Conservation (phyloP, 2,888 invertebrate genomes). For the Zeuzera pyrina region DNA sequence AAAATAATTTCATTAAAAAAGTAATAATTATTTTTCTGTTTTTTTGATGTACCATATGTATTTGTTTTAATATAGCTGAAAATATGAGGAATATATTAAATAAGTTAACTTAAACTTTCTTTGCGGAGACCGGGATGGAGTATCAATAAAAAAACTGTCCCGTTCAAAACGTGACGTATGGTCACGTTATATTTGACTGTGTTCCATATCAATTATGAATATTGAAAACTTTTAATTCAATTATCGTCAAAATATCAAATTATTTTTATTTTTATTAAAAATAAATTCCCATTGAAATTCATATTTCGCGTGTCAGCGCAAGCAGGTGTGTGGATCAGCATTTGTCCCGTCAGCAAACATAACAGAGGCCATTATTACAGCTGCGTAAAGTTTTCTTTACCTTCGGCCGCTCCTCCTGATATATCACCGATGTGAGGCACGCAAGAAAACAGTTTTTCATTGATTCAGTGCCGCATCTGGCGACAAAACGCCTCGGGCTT, state of each 20-base stretch:
- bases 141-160: too few relatives aligned
- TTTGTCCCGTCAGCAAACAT: constrained; percentile 54
- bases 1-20: too few relatives aligned
- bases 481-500: constrained; percentile 67
- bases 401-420: constrained; percentile 37
- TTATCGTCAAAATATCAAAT: constrained; percentile 19
- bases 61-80: too few relatives aligned
- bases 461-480: constrained; percentile 71
- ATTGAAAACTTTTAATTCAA: too few relatives aligned
- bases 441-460: constrained; percentile 70
- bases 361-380: constrained; percentile 47
- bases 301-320: constrained; percentile 39
- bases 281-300: constrained; percentile 33
- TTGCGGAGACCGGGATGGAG: too few relatives aligned
- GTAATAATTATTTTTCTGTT: too few relatives aligned
- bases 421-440: constrained; percentile 57
- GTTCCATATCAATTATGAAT: too few relatives aligned
- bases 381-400: constrained; percentile 22
- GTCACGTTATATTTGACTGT: too few relatives aligned
- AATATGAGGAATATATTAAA: too few relatives aligned
- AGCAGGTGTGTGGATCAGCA: constrained; percentile 52
- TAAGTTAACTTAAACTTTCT: too few relatives aligned
- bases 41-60: too few relatives aligned
- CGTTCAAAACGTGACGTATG: too few relatives aligned
- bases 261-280: constrained; percentile 33